Base-by-base conservation (phyloP, 1,140 invertebrate species). In the Artemia franciscana region DNA sequence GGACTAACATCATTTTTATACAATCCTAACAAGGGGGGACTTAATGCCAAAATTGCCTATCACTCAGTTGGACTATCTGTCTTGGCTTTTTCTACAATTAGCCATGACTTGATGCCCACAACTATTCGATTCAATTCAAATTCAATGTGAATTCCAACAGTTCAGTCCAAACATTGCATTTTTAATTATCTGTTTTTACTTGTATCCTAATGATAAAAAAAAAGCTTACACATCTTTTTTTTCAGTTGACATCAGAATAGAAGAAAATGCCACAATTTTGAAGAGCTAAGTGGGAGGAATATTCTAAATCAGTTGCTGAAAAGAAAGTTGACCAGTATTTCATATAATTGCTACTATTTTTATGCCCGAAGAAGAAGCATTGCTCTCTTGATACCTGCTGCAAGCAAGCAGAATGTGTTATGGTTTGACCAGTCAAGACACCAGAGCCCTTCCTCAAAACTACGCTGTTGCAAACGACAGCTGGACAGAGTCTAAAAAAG, bases 401-500 rank as follows among this genome's bases (percentile, higher is more conserved):
- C 30, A 39, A 39, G 30, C 30, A n/a, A 39, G 30, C 30, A 39
- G 30, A 39, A 39, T 39, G 30, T 39, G 30, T 39, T 39, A 39
- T 39, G 30, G 30, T 39, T 39, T 39, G 30, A 39, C 30, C 30
- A 39, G 30, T 39, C 30, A n/a, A 39, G 30, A 39, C 30, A 39
- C 30, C 30, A 39, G 30, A 39, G n/a, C 30, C 30, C 30, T 39
- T 39, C 7, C 30, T 39, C n/a, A 39, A 7, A 39, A 39, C 30
- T 39, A 39, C 30, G 30, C 30, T n/a, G 30, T 39, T 39, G 30
- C 7, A 39, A 39, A 39, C 30, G 30, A 39, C 30, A 39, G 30
- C 30, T 39, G 30, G 30, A 39, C 30, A 39, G 30, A 39, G 7
- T 39, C 30, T 39, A 62, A 63, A 60, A 24, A 60, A 26, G 59